Evolutionary conservation across 2,113 vertebrate genomes (phyloP), one percentile per base, ranked within the genome.

Genomic region (Oriolus oriolus): DNA sequence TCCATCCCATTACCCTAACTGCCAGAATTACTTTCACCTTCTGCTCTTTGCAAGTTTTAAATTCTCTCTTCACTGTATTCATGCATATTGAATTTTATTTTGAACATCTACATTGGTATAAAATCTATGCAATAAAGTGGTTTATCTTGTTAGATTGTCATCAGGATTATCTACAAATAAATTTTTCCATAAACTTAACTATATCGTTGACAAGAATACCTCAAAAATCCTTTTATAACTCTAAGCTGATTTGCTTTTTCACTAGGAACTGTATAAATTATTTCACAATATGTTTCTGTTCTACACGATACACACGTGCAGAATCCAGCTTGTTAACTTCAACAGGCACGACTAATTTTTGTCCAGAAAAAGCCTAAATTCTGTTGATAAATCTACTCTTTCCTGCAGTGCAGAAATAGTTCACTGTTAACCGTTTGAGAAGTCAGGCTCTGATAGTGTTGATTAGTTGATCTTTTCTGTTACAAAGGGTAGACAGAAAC

Each of bases 401-500:
- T 20, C 35, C 28, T 64, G 69, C 45, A 18, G 14, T 30, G 35
- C 59, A 88, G 64, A 78, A 84, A 37, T 31, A 11, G 17, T 37
- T 17, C 37, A n/a, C 42, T 42, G 16, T 49, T 68, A 45, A 64
- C 60, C 12, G 7, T 77, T 81, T 91, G 74, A 33, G 75, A 92
- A 90, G 57, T 30, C 59, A 73, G 49, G 44, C 33, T 74, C 61
- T 60, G 49, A 82, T 82, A 70, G 22, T 1, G 6, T 49, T n/a
- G 45, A 84, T 77, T 45, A 74, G 27, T 45, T 24, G 77, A 60
- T 60, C 60, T 71, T 92, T 84, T 39, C 39, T 89, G 52, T 65
- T 94, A 52, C 20, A 85, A 97, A 97, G 70, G 77, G 61, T 81
- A 73, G 71, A n/a, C 18, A 78, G 87, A 96, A 96, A 94, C 93